These are phyloP conservation scores for Arctia plantaginis DNA, from an alignment of 2,888 invertebrate species.

Conservation along the genomic window DNA sequence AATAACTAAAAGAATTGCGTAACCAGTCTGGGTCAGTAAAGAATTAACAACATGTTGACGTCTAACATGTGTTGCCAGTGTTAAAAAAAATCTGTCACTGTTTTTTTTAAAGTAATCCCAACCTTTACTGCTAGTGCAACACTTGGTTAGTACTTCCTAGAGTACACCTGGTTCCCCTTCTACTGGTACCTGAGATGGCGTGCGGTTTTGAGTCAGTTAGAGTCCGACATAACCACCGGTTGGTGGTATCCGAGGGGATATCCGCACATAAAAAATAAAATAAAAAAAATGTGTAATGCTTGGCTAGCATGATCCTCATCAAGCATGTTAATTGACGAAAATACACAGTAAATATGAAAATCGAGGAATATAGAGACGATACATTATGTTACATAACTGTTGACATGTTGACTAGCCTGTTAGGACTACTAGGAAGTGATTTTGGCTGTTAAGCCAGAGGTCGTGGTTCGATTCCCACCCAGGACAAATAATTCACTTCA, in stretches of 20 bases:
- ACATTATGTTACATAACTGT: not conserved
- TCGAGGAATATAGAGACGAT: not conserved
- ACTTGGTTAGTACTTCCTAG: too few relatives aligned
- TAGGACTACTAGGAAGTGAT: not conserved
- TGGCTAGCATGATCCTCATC: too few relatives aligned
- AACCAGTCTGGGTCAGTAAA: constrained; percentile 24
- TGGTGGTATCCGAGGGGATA: too few relatives aligned
- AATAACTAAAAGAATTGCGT: constrained; percentile 35
- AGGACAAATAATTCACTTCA: not conserved
- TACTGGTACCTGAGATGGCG: too few relatives aligned
- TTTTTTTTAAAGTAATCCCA: not conserved
- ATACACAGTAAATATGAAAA: too few relatives aligned
- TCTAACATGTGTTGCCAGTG: constrained; percentile 33
- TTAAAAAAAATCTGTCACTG: not conserved
- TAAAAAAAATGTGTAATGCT: too few relatives aligned
- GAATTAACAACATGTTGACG: constrained; percentile 43
- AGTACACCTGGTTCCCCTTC: too few relatives aligned
- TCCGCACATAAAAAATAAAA: too few relatives aligned
- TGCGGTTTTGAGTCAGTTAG: too few relatives aligned
- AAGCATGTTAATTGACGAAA: too few relatives aligned
- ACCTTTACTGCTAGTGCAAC: not conserved
- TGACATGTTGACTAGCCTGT: too few relatives aligned
- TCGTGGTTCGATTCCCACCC: not conserved
- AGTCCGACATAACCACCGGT: too few relatives aligned
- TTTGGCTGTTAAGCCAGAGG: not conserved